These are phyloP conservation scores for Procavia capensis DNA, from an alignment of 2,113 vertebrate species.

Conservation along the genomic window DNA sequence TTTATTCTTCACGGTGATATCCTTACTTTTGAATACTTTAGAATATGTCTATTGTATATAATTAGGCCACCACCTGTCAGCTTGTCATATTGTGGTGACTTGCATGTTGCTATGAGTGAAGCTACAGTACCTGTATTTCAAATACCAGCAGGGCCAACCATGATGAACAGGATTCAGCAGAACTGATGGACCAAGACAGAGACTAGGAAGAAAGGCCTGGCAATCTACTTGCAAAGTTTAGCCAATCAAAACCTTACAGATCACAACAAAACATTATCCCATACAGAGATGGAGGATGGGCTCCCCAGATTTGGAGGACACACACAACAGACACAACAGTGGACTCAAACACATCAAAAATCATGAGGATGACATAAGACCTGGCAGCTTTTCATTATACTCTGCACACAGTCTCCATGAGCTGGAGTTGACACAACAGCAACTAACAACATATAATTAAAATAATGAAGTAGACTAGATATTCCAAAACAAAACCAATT, in stretches of 20 bases:
- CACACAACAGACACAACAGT: not conserved
- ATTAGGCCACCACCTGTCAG: not conserved
- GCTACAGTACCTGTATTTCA: not conserved
- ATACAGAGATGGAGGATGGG: not conserved
- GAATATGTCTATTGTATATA: not conserved
- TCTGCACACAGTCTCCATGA: not conserved
- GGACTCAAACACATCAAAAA: not conserved
- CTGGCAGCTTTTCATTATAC: not conserved
- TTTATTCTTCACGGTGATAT: too few species aligned
- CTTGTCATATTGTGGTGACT: not conserved
- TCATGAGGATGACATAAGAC: not conserved
- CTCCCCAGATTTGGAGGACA: not conserved
- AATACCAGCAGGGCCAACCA: not conserved
- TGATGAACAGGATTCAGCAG: not conserved
- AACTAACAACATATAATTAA: not conserved
- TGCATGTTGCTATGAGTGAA: not conserved
- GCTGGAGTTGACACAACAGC: not conserved
- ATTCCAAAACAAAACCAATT: conserved; percentile 3
- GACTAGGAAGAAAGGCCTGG: not conserved
- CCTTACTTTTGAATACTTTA: too few species aligned
- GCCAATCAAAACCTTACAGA: not conserved
- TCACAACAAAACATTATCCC: not conserved
- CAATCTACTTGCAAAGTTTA: not conserved
- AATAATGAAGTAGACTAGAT: not conserved
- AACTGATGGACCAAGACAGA: not conserved